These are phyloP conservation scores for Andrena dorsata DNA, from an alignment of 2,888 invertebrate species.

Conservation along the genomic window DNA sequence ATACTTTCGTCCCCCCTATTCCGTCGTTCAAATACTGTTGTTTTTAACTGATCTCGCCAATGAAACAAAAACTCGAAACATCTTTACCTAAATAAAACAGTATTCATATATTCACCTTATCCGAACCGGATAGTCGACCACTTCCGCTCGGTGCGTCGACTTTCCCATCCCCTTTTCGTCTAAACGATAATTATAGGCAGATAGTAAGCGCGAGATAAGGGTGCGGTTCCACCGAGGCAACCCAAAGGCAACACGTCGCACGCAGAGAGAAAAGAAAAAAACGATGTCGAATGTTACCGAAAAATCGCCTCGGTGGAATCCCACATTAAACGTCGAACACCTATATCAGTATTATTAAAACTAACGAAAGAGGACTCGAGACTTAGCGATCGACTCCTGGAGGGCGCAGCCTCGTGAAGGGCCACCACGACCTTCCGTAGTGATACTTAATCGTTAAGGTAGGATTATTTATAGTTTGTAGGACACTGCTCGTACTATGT, in stretches of 20 bases:
- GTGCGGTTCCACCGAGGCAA: too few species aligned
- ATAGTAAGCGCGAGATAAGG: slow-evolving; percentile 29
- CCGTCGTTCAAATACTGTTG: not conserved
- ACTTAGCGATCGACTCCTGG: slow-evolving; percentile 51
- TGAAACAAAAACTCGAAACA: not conserved
- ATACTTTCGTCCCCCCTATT: too few species aligned
- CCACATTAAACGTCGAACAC: slow-evolving; percentile 63
- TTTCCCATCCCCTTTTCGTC: slow-evolving; percentile 36
- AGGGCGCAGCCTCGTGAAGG: slow-evolving; percentile 57
- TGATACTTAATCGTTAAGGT: slow-evolving; percentile 64
- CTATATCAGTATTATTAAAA: slow-evolving; percentile 73
- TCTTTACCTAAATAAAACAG: not conserved
- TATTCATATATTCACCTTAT: not conserved
- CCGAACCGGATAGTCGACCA: not conserved
- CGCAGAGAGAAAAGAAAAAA: too few species aligned
- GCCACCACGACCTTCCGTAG: slow-evolving; percentile 52
- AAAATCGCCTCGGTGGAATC: too few species aligned
- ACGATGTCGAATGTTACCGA: too few species aligned
- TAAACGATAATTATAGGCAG: slow-evolving; percentile 37
- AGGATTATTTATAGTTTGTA: slow-evolving; percentile 52
- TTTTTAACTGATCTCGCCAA: not conserved
- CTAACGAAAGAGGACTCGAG: slow-evolving; percentile 54
- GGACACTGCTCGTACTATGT: slow-evolving; percentile 35
- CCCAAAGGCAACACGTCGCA: too few species aligned
- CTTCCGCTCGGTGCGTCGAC: not conserved